These are phyloP conservation scores for Apostichopus californicus DNA, from an alignment of 35 echinoderm and acorn worm genomes.

Conservation along the genomic window DNA sequence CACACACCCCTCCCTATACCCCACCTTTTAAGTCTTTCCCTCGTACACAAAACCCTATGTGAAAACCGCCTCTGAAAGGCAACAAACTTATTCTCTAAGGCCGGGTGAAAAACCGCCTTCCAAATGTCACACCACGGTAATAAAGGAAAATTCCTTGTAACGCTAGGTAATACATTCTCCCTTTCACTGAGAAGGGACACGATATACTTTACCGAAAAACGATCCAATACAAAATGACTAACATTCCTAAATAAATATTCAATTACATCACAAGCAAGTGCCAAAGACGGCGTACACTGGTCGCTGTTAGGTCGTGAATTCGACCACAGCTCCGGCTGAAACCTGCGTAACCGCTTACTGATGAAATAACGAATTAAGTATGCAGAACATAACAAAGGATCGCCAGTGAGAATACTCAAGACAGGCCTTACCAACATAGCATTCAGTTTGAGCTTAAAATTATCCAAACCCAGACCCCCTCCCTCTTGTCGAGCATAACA, in stretches of 20 bases:
- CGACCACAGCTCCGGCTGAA: neutral
- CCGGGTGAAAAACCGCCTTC: neutral
- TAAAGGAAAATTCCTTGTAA: neutral
- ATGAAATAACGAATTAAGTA: neutral
- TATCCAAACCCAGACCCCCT: neutral
- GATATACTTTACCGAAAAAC: neutral
- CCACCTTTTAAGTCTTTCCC: neutral
- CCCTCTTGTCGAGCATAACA: neutral
- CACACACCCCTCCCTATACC: neutral
- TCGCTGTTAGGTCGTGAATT: neutral
- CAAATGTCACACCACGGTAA: neutral
- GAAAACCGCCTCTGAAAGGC: neutral
- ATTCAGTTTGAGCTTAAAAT: neutral
- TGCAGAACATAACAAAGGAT: neutral
- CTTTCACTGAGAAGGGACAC: neutral
- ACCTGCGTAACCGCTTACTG: neutral
- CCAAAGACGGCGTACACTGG: neutral
- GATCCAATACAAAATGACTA: neutral
- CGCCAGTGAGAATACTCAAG: neutral
- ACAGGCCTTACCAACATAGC: neutral
- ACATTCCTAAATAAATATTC: neutral
- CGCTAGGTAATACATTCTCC: neutral
- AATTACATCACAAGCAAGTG: neutral
- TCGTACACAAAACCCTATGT: neutral
- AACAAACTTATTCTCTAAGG: neutral